Conservation (phyloP, 2,888 invertebrate species). For the Himalopsyche japonica region DNA sequence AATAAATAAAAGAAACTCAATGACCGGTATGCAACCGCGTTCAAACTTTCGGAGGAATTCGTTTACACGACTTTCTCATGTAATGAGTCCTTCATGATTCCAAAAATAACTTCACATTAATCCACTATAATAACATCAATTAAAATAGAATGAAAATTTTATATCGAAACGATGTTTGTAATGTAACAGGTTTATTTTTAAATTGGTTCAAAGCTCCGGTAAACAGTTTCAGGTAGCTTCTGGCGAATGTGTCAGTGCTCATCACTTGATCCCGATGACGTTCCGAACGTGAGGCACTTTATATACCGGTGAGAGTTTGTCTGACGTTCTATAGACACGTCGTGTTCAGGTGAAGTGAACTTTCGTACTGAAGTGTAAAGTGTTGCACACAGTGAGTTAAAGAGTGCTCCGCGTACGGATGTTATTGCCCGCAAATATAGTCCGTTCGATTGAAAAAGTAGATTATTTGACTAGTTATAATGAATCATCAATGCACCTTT, state of each 20-base stretch:
- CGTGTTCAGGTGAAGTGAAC: conserved; percentile 14
- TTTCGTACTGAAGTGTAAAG: conserved; percentile 28
- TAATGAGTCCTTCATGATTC: conserved; percentile 6
- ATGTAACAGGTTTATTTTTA: background rate
- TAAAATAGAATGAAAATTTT: background rate
- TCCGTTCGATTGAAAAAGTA: background rate
- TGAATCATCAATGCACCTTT: no score
- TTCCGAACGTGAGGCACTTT: background rate
- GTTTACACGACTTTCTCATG: conserved; percentile 31
- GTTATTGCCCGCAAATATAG: background rate
- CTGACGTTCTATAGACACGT: background rate
- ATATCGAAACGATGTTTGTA: background rate
- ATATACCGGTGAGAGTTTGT: background rate
- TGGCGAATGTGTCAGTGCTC: background rate
- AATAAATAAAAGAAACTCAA: conserved; percentile 6
- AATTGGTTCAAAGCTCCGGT: background rate
- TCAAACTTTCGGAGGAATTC: background rate
- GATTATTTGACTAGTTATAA: background rate
- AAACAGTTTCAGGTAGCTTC: background rate
- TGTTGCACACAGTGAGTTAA: conserved; percentile 23
- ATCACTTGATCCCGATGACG: conserved; percentile 1
- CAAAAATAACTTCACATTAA: conserved; percentile 11
- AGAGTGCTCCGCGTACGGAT: background rate
- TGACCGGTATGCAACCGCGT: background rate
- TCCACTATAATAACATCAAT: background rate